Percentiles rank a stretch among this genome's conserved stretches.
phyloP scores from a whole-genome alignment of 2,113 vertebrate genomes.

The Coptodon rendalli region DNA sequence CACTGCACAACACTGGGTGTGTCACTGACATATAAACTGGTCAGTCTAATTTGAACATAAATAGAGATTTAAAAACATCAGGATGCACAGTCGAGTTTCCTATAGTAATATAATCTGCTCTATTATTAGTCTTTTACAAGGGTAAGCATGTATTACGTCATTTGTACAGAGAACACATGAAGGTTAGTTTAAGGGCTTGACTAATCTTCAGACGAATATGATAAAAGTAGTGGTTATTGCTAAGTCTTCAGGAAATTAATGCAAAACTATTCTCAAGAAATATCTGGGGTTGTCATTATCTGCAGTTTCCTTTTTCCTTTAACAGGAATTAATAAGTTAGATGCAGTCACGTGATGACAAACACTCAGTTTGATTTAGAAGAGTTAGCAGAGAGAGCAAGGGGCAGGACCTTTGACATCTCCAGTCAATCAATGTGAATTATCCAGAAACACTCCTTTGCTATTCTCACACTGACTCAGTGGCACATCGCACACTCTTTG shows the following conservation, averaged over 20 bases:
- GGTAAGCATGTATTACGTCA: neutral
- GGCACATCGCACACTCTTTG: neutral
- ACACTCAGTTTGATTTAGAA: neutral
- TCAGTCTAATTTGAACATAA: neutral
- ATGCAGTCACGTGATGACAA: neutral
- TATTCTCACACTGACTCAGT: neutral
- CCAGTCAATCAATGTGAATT: neutral
- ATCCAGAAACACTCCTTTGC: neutral
- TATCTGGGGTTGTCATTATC: neutral
- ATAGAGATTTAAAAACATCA: neutral
- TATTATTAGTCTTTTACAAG: neutral
- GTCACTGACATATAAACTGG: neutral
- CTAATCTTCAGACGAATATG: neutral
- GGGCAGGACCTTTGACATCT: neutral
- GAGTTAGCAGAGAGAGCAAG: neutral
- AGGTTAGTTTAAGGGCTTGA: neutral
- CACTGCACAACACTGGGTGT: neutral
- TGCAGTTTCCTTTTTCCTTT: neutral
- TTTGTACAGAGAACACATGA: neutral
- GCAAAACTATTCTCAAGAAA: neutral
- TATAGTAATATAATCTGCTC: neutral
- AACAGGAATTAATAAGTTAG: accelerated
- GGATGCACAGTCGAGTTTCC: neutral
- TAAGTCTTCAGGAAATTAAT: accelerated
- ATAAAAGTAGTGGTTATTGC: neutral